Base-by-base conservation (phyloP, 2,888 invertebrate genomes). In the Galerucella pusilla region DNA sequence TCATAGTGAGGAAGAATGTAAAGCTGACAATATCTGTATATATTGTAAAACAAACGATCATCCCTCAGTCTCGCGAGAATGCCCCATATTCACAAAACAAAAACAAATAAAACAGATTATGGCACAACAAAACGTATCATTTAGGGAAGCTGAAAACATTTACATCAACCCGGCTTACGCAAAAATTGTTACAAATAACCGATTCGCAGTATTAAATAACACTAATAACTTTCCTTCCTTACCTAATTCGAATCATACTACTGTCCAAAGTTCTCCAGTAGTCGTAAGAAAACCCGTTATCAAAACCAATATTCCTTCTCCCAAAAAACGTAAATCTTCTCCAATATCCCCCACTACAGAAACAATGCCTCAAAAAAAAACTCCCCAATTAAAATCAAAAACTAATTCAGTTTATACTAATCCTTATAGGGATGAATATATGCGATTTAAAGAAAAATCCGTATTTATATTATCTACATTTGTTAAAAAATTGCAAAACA, bases 21-120 rank as follows among this genome's bases (percentile, higher is more conserved):
- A 54, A 54, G 54, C 16, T 16, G 54, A n/a, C 16, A 42, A 64
- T n/a, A 64, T 52, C 25, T 68, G 61, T 60, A 70, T 69, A 42
- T 61, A 65, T 52, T 74, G 61, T 63, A 42, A 68, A 46, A 60
- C 9, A 9, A 66, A 35, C 3, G 54, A 61, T 12, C 67, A 68
- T 49, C 9, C 54, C 9, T 66, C 73, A 9, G 52, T 68, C n/a
- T 67, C 52, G 1, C 35, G 45, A 9, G 12, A 68, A 42, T 67
- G 73, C n/a, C 68, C 61, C n/a, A 35, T 35, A 9, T 68, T 61
- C 35, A 60, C 59, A 10, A 45, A 59, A 57, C 67, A 72, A 42
- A 14, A 59, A 12, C 59, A 54, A 35, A 68, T 68, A 14, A 73
- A 73, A 68, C 60, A 68, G 73, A 65, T 57, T 52, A 77, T 69